Conservation (phyloP, 2,888 invertebrate species). For the Pantelozetes paolii region DNA sequence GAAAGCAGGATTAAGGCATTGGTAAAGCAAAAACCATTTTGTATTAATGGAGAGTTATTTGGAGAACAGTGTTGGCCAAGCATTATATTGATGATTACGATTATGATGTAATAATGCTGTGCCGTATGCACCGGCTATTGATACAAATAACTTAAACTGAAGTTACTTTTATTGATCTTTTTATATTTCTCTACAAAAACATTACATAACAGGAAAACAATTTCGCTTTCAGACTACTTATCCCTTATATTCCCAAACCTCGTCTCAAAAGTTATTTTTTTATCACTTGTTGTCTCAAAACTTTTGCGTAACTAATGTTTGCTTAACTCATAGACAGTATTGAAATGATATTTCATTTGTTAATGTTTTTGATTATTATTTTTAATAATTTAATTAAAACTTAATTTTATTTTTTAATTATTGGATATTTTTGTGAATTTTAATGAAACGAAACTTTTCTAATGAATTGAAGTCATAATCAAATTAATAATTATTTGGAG, state of each 20-base stretch:
- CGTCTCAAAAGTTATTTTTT: background rate
- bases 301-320: background rate
- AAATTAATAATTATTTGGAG: slow-evolving; percentile 30
- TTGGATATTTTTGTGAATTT: background rate
- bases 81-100: slow-evolving; percentile 36
- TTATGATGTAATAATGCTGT: slow-evolving; percentile 35
- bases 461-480: background rate
- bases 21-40: slow-evolving; percentile 37
- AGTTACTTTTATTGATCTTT: slow-evolving; percentile 34
- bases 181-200: slow-evolving; percentile 1
- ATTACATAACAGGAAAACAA: slow-evolving; percentile 28
- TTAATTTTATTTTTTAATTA: background rate
- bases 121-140: slow-evolving; percentile 35
- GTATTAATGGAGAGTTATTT: slow-evolving; percentile 38
- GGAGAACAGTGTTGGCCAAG: slow-evolving; percentile 32
- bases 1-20: slow-evolving; percentile 36
- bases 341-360: background rate
- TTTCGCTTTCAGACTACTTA: background rate
- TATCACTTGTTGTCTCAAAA: background rate
- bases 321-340: background rate
- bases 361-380: background rate
- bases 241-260: background rate
- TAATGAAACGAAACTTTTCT: background rate
- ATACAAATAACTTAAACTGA: slow-evolving; percentile 31
- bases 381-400: slow-evolving; percentile 6